phyloP scores from a whole-genome alignment of 2,888 invertebrate genomes.

The Aquatica leii region DNA sequence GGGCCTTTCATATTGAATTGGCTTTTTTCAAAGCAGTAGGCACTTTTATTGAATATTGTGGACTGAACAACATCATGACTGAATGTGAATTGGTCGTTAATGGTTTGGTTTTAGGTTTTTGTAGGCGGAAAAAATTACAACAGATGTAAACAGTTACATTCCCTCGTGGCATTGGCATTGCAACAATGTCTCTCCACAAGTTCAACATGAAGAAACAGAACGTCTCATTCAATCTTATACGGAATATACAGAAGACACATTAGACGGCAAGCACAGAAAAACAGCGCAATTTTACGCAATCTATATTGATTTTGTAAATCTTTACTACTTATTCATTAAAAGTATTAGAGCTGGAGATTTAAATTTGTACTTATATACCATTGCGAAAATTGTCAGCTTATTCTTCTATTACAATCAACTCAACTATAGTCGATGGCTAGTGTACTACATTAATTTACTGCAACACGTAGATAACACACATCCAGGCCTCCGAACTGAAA shows the following conservation, averaged over 20 bases:
- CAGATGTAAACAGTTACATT: constrained; percentile 35
- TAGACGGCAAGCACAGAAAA: too few species aligned
- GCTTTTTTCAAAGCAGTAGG: too few species aligned
- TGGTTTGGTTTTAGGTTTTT: neutral
- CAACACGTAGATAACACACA: constrained; percentile 37
- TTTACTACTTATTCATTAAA: constrained; percentile 38
- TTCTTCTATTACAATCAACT: too few species aligned
- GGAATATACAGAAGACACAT: too few species aligned
- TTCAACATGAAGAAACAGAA: too few species aligned
- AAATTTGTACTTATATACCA: constrained; percentile 37
- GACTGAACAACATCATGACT: too few species aligned
- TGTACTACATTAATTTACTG: constrained; percentile 29
- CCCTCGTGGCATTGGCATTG: constrained; percentile 37
- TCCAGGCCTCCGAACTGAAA: constrained; percentile 39
- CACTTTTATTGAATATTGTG: too few species aligned
- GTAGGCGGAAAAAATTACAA: constrained; percentile 7
- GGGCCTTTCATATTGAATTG: neutral
- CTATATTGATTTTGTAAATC: constrained; percentile 38
- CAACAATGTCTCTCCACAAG: constrained; percentile 40
- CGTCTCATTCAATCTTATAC: too few species aligned
- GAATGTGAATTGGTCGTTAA: too few species aligned
- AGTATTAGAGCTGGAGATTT: constrained; percentile 43
- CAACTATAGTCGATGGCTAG: constrained; percentile 35
- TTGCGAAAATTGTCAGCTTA: constrained; percentile 39
- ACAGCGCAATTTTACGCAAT: too few species aligned